A percentile compares a stretch with the other conserved stretches of the same genome.
Evolutionary conservation across 2,888 invertebrate species (phyloP).

Genomic region (Oscheius onirici): DNA sequence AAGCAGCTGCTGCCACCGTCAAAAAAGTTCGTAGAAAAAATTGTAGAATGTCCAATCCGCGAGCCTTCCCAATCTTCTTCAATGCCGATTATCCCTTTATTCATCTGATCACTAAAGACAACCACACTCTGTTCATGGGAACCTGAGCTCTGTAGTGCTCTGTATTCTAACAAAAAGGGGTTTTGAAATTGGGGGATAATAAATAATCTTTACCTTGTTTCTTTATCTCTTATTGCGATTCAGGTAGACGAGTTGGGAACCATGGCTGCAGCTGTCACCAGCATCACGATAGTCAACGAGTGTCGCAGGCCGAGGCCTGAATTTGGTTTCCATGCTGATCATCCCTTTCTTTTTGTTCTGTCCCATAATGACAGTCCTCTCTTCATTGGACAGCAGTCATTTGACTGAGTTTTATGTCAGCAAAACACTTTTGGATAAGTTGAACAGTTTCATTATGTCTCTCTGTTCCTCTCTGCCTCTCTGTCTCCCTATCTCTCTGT

Average conservation of each 20-base stretch:
- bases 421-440: not conserved
- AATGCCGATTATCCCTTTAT: slow-evolving; percentile 54
- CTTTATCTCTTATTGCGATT: not conserved
- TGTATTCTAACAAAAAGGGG: too few relatives aligned
- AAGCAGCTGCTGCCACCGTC: slow-evolving; percentile 59
- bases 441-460: too few relatives aligned
- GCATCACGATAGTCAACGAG: slow-evolving; percentile 30
- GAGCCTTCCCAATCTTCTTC: slow-evolving; percentile 38
- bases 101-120: slow-evolving; percentile 38
- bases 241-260: slow-evolving; percentile 63
- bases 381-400: slow-evolving; percentile 35
- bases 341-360: slow-evolving; percentile 53
- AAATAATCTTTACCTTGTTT: not conserved
- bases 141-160: not conserved
- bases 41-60: too few relatives aligned
- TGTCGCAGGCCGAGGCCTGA: not conserved
- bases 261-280: slow-evolving; percentile 61
- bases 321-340: slow-evolving; percentile 52
- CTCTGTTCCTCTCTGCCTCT: too few relatives aligned
- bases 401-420: not conserved
- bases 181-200: too few relatives aligned
- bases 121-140: slow-evolving; percentile 42
- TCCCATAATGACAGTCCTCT: slow-evolving; percentile 36
- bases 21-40: slow-evolving; percentile 26
- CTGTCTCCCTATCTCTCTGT: too few relatives aligned